These are phyloP conservation scores for Morus bassanus DNA, from an alignment of 2,797 vertebrate species.

Conservation along the genomic window DNA sequence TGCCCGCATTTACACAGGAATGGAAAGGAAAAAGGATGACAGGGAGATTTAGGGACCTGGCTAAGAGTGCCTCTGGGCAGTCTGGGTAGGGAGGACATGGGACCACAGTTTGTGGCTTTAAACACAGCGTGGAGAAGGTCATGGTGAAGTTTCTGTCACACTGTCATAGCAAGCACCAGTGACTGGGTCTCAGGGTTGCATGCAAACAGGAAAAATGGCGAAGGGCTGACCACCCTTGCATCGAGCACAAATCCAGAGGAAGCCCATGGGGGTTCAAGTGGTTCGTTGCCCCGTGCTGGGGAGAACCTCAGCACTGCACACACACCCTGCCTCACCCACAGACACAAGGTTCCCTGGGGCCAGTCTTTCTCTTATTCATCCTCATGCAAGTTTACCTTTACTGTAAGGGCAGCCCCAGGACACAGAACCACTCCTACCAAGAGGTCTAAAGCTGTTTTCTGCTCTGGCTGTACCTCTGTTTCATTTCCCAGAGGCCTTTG, in stretches of 20 bases:
- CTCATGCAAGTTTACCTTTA: not conserved
- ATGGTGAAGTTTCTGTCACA: not conserved
- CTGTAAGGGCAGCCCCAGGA: no score
- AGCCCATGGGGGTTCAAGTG: not conserved
- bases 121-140: not conserved
- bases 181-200: not conserved
- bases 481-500: not conserved
- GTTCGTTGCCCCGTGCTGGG: rapidly evolving
- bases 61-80: not conserved
- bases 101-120: not conserved
- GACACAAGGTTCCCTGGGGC: no score
- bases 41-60: not conserved
- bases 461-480: not conserved
- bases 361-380: not conserved
- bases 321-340: not conserved
- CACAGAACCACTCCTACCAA: not conserved
- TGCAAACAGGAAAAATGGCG: rapidly evolving
- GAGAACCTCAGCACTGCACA: not conserved
- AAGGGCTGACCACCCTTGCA: not conserved
- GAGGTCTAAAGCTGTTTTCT: not conserved
- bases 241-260: not conserved
- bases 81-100: not conserved
- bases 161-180: no score
- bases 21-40: not conserved
- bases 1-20: not conserved